Conservation (phyloP, 1,140 invertebrate genomes). For the Drosophila tsacasi region DNA sequence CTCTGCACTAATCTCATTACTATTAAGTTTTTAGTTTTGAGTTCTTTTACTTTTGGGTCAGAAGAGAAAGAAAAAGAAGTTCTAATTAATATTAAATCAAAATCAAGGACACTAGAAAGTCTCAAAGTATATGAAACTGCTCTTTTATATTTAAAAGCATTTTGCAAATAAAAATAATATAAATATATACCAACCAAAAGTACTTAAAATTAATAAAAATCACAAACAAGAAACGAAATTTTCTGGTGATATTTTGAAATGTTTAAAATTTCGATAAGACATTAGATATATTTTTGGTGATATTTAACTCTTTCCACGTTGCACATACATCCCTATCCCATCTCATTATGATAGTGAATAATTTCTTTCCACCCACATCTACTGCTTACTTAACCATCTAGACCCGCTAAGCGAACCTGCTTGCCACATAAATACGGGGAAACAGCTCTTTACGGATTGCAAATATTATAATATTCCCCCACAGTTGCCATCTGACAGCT, state of each 20-base stretch:
- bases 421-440: constrained; percentile 7
- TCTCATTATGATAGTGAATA: neutral
- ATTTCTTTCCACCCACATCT: neutral
- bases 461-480: constrained; percentile 47
- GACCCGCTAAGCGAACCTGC: neutral
- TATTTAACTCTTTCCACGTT: neutral
- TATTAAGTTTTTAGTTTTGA: neutral
- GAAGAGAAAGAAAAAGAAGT: too few relatives aligned
- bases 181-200: too few relatives aligned
- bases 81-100: neutral
- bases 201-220: too few relatives aligned
- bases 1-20: constrained; percentile 13
- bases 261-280: neutral
- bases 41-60: neutral
- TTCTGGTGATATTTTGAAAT: too few relatives aligned
- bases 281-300: neutral
- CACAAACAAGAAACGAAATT: too few relatives aligned
- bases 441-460: constrained; percentile 25
- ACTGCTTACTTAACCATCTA: neutral
- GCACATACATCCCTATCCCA: neutral
- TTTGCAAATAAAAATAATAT: too few relatives aligned
- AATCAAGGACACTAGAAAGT: neutral
- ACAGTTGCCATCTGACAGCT: constrained; percentile 42
- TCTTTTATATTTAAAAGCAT: too few relatives aligned
- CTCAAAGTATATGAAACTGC: neutral